Base-by-base conservation (phyloP, 37 sponge, comb jelly and placozoan genomes). In the Oscarella lobularis region DNA sequence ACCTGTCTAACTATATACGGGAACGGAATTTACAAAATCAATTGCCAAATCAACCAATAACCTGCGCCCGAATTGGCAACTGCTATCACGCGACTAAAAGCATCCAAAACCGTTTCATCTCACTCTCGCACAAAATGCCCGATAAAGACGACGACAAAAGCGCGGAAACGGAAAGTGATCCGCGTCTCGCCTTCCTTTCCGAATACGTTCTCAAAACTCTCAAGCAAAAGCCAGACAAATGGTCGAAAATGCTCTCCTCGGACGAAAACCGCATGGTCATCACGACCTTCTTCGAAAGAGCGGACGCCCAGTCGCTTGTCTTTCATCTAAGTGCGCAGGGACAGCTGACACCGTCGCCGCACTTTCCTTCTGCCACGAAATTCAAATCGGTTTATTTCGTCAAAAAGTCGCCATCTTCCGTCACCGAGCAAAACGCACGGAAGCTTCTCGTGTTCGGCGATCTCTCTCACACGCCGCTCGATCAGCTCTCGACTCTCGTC, bases 321-420 rank as follows among this genome's bases (percentile, higher is more conserved):
- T 77, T 97, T 20, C 20, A 48, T 48, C 60, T 27, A 20, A 48
- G 20, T 20, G 14, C 9, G 20, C 9, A 9, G 60, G 60, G 98
- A 5, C 75, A 78, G 72, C 86, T 94, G 35, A 29, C 55, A 30
- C 85, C 89, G 20, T 70, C 74, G 14, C 70, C 37, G 35, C 74
- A 83, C 37, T 97, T 97, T 41, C 94, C 98, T 2, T 5, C 83
- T 1, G 20, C 80, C 1, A 68, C 38, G 39, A 97, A 93, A 79
- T 76, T 69, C 73, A 97, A 97, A 37, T 83, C 94, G 5, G 83
- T 97, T 30, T 97, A 97, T 68, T 94, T 94, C 40, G 75, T 93
- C 66, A 97, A 97, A 54, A 87, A 80, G 40, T 31, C 14, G 3
- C 39, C 76, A 55, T 86, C 85, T 37, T 71, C 84, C 3, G 41